Conservation (phyloP, 2,888 invertebrate species). For the Coenonympha arcania region DNA sequence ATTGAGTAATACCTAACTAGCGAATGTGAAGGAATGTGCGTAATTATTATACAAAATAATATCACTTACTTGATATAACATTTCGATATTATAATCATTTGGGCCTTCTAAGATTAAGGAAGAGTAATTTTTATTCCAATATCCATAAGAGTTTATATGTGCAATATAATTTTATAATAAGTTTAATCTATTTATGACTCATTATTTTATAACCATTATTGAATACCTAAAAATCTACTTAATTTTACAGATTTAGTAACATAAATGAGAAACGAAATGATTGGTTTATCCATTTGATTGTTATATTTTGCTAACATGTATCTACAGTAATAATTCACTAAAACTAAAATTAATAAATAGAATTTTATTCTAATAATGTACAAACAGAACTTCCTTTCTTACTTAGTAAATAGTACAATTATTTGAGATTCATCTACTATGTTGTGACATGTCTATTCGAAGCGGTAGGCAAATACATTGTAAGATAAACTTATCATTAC, state of each 20-base stretch:
- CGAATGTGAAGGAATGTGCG: conserved; percentile 57
- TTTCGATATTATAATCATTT: conserved; percentile 18
- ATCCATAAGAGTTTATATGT: conserved; percentile 33
- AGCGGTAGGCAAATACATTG: conserved; percentile 28
- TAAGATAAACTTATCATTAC: conserved; percentile 11
- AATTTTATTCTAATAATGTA: conserved; percentile 48
- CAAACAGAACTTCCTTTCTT: conserved; percentile 50
- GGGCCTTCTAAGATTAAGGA: conserved; percentile 16
- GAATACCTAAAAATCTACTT: conserved; percentile 6
- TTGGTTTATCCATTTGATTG: conserved; percentile 45
- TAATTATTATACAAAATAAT: conserved; percentile 31
- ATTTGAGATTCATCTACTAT: conserved; percentile 60
- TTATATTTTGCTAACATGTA: conserved; percentile 37
- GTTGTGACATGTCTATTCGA: conserved; percentile 42
- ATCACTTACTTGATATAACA: conserved; percentile 24
- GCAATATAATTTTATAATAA: conserved; percentile 49
- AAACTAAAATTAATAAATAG: conserved; percentile 55
- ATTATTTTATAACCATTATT: conserved; percentile 29
- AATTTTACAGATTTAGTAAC: conserved; percentile 10
- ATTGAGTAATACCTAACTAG: conserved; percentile 47
- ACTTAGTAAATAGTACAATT: conserved; percentile 37
- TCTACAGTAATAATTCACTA: conserved; percentile 29
- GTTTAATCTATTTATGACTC: conserved; percentile 43
- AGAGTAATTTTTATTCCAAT: conserved; percentile 17
- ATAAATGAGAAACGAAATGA: conserved; percentile 49